Conservation (phyloP, 2,113 vertebrate genomes). For the Tichodroma muraria region DNA sequence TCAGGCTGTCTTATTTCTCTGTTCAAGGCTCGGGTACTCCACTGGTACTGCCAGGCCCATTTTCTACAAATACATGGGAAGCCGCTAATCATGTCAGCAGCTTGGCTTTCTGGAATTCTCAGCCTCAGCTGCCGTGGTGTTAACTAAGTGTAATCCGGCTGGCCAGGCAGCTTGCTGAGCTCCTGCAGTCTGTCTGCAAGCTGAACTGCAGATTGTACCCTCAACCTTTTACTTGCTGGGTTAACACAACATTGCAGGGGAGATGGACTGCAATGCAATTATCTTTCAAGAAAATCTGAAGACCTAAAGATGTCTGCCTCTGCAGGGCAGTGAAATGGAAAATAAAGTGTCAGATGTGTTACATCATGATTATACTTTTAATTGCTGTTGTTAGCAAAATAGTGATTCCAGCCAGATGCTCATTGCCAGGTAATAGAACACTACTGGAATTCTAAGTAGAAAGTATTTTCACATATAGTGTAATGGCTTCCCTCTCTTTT, state of each 20-base stretch:
- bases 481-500: neutral
- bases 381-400: neutral
- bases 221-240: neutral
- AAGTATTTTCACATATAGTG: neutral
- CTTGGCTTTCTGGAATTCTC: neutral
- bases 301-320: neutral
- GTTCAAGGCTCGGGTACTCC: neutral
- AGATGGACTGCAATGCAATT: neutral
- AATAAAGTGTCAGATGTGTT: neutral
- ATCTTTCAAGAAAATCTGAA: neutral
- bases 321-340: neutral
- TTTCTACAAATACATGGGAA: neutral
- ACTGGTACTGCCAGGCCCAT: neutral
- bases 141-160: neutral
- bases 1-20: neutral
- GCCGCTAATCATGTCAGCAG: rapidly evolving
- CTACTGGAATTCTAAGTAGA: neutral
- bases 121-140: neutral
- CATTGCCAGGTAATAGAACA: neutral
- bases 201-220: neutral
- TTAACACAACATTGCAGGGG: neutral
- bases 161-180: neutral
- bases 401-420: neutral
- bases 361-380: neutral
- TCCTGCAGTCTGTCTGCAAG: neutral